These are phyloP conservation scores for Ailurus styani DNA, from an alignment of 2,113 vertebrate genomes.

Conservation along the genomic window DNA sequence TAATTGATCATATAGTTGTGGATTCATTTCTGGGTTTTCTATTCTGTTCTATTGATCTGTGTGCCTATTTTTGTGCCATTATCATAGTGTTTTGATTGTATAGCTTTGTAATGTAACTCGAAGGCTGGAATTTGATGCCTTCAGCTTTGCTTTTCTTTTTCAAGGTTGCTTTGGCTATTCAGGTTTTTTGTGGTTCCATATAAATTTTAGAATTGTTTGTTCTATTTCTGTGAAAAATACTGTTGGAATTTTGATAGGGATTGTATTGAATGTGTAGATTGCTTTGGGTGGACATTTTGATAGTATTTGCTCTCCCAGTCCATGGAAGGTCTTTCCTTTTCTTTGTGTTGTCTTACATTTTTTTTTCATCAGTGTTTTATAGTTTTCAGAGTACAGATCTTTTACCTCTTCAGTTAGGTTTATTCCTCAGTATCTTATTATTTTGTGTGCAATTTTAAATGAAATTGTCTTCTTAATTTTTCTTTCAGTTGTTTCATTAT, in stretches of 20 bases:
- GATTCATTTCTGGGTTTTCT: neutral
- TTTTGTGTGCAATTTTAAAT: neutral
- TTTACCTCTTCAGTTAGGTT: neutral
- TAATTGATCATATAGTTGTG: neutral
- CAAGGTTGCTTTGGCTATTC: no score
- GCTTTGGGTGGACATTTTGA: no score
- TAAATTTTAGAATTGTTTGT: no score
- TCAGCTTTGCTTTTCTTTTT: no score
- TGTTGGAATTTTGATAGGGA: no score
- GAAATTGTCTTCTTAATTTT: neutral
- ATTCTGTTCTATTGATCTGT: neutral
- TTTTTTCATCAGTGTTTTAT: no score
- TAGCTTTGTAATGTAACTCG: neutral
- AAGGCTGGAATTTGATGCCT: neutral
- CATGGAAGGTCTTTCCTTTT: no score
- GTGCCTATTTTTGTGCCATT: neutral
- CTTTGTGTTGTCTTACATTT: no score
- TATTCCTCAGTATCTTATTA: neutral
- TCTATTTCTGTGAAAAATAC: no score
- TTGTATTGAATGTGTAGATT: no score
- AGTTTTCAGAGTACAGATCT: neutral
- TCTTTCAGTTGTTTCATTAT: neutral
- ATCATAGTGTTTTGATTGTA: neutral
- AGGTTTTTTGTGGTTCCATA: no score
- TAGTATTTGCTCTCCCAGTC: no score